phyloP scores from a whole-genome alignment of 2,797 vertebrate genomes.

The Coregonus ussuriensis region DNA sequence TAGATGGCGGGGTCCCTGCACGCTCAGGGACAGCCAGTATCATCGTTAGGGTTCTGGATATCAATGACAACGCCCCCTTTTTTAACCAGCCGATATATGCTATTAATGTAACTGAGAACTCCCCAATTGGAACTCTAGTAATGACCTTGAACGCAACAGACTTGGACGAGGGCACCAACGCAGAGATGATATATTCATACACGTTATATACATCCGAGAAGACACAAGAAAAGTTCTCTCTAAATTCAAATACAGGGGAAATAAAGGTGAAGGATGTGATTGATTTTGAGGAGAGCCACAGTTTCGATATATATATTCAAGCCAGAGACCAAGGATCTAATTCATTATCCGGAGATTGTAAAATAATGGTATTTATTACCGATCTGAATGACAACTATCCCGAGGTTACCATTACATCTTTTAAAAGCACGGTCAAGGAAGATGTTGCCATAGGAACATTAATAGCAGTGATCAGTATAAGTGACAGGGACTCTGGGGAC shows the following conservation, averaged over 20 bases:
- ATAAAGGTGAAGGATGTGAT: constrained; percentile 77
- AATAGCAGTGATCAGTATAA: constrained; percentile 80
- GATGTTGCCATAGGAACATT: constrained; percentile 72
- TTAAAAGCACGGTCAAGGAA: constrained; percentile 75
- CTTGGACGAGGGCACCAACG: constrained; percentile 74
- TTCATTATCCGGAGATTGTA: constrained; percentile 71
- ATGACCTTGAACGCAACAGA: constrained; percentile 79
- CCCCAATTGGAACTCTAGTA: constrained; percentile 67
- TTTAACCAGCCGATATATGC: constrained; percentile 72
- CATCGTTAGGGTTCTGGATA: constrained; percentile 78
- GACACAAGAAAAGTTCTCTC: constrained; percentile 76
- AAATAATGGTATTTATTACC: constrained; percentile 67
- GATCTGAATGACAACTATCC: constrained; percentile 81
- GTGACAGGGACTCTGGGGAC: constrained; percentile 77
- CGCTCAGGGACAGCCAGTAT: constrained; percentile 79
- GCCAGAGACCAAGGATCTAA: constrained; percentile 71
- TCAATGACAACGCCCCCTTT: constrained; percentile 81
- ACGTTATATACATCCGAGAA: constrained; percentile 82
- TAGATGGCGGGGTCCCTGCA: constrained; percentile 77
- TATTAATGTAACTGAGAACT: constrained; percentile 74
- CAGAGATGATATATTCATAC: constrained; percentile 70
- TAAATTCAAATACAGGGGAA: constrained; percentile 78
- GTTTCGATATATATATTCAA: constrained; percentile 79
- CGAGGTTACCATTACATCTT: constrained; percentile 78
- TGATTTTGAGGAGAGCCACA: constrained; percentile 80